Conservation (phyloP, 2,888 invertebrate species). For the Esperia sulphurella region DNA sequence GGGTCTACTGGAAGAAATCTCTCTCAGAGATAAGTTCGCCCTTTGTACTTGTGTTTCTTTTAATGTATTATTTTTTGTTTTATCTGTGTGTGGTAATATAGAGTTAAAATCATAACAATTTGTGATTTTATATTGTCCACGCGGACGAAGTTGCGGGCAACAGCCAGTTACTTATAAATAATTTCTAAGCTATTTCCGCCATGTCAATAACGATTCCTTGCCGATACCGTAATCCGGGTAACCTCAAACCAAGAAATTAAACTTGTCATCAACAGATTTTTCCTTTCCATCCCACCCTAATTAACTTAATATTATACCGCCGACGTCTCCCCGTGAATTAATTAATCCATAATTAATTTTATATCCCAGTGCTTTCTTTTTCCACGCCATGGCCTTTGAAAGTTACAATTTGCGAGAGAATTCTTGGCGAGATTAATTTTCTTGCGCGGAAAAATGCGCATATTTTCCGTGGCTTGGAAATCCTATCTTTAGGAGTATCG, state of each 20-base stretch:
- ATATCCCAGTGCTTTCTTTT: conserved; percentile 25
- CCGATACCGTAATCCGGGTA: conserved; percentile 3
- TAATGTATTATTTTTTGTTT: no score
- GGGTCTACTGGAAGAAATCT: no score
- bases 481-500: not conserved
- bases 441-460: conserved; percentile 14
- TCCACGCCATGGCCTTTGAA: conserved; percentile 2
- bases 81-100: no score
- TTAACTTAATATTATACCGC: conserved; percentile 24
- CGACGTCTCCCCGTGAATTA: conserved; percentile 18
- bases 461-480: conserved; percentile 6
- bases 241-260: conserved; percentile 14
- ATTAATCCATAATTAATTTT: conserved; percentile 41
- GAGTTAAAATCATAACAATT: no score
- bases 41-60: no score
- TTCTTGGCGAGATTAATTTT: conserved; percentile 16
- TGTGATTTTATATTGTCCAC: no score
- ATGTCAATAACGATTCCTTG: not conserved
- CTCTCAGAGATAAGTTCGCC: no score
- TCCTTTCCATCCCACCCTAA: conserved; percentile 20
- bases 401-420: conserved; percentile 5
- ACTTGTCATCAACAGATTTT: conserved; percentile 29
- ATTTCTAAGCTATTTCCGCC: not conserved
- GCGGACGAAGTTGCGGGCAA: no score
- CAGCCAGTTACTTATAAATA: no score